phyloP scores from a whole-genome alignment of 2,797 vertebrate genomes.

The Cuculus canorus region DNA sequence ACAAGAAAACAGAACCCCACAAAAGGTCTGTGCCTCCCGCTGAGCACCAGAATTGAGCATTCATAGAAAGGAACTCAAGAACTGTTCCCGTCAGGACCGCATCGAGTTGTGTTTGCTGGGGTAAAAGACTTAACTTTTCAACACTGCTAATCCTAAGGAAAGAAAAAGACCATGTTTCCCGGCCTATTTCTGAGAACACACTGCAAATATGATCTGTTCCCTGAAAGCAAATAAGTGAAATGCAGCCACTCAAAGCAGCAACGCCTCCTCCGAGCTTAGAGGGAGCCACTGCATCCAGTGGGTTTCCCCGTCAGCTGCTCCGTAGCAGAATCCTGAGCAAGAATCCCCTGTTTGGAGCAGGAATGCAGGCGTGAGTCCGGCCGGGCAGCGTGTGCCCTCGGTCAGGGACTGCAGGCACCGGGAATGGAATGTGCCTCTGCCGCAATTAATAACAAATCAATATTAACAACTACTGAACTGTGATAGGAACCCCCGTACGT shows the following conservation, averaged over 20 bases:
- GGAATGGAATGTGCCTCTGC: background rate
- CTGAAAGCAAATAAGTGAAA: slow-evolving; percentile 7
- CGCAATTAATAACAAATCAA: background rate
- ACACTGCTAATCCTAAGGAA: background rate
- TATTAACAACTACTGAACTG: background rate
- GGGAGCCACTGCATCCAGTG: background rate
- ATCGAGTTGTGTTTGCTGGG: background rate
- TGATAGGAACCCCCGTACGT: background rate
- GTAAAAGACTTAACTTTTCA: background rate
- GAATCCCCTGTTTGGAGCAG: background rate
- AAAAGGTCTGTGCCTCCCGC: background rate
- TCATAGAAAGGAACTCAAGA: background rate
- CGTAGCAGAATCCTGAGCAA: background rate
- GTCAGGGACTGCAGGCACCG: background rate
- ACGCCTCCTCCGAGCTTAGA: background rate
- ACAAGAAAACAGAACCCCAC: background rate
- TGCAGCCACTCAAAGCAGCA: background rate
- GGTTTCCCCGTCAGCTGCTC: background rate
- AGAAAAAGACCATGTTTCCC: background rate
- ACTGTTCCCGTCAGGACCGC: background rate
- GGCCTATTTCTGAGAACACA: background rate
- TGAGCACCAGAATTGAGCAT: background rate
- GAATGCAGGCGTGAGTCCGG: background rate
- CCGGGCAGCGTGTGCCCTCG: background rate
- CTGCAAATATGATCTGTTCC: background rate